phyloP scores from a whole-genome alignment of 2,113 vertebrate genomes.

The Oophaga pumilio region DNA sequence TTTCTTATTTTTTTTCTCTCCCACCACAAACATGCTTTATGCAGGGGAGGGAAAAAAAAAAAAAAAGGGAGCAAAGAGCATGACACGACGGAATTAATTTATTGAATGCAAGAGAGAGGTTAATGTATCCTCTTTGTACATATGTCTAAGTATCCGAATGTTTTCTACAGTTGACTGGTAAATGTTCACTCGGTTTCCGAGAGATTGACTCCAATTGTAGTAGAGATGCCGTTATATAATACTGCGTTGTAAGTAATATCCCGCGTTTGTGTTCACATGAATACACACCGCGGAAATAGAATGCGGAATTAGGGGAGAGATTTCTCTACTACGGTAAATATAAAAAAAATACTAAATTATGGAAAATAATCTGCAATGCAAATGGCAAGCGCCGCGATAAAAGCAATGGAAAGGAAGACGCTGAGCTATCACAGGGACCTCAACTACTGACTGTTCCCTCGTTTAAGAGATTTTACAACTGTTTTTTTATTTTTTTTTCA shows the following conservation, averaged over 20 bases:
- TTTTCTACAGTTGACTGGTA: constrained; percentile 53
- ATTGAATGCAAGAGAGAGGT: constrained; percentile 56
- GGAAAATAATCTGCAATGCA: constrained; percentile 30
- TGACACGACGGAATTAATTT: constrained; percentile 59
- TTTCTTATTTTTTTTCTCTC: constrained; percentile 3
- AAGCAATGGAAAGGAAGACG: not conserved
- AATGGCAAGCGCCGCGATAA: not conserved
- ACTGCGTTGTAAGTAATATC: constrained; percentile 41
- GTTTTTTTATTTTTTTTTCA: not conserved
- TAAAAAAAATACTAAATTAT: constrained; percentile 39
- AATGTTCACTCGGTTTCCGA: constrained; percentile 49
- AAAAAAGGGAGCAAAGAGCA: constrained; percentile 47
- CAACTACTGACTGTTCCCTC: no score
- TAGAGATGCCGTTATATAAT: constrained; percentile 45
- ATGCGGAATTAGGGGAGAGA: constrained; percentile 33
- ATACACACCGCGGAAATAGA: constrained; percentile 17
- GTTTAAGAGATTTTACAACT: not conserved
- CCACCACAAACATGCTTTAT: constrained; percentile 43
- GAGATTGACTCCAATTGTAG: constrained; percentile 54
- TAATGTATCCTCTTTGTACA: constrained; percentile 58
- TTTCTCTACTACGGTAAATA: constrained; percentile 2
- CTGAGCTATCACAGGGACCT: not conserved
- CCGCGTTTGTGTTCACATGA: constrained; percentile 27
- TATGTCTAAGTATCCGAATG: constrained; percentile 53
- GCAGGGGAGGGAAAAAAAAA: not conserved